Base-by-base conservation (phyloP, 2,888 invertebrate species). In the Perdita meconis region DNA sequence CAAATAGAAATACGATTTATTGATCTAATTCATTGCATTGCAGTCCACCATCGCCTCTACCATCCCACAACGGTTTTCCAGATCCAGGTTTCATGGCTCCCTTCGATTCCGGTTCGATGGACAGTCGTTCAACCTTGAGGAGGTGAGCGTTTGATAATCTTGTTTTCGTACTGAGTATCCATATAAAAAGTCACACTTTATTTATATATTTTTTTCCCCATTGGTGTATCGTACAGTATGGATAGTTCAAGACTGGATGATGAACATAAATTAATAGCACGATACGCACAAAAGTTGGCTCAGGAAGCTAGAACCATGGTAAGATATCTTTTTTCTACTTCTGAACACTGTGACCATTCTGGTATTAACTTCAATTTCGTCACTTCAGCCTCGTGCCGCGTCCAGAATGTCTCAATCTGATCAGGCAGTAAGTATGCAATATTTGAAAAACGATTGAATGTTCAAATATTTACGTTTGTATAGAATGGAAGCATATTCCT, bases 211-310 rank as follows among this genome's bases (percentile, higher is more conserved):
- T 74, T 67, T 63, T 79, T 57, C 12, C 47, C 76, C 65, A 76
- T 16, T 66, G 66, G 67, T 76, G 55, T 78, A 61, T 72, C 66
- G 76, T 84, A 72, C 76, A 91, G 91, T 82, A 91, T 92, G 88
- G 91, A 92, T 82, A 91, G 90, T 80, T 90, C 92, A 72, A 89
- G 92, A 81, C 80, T 92, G 42, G 98, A 98, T 92, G 99, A 99
- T 92, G 99, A 99, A 91, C 99, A 99, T 92, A 95, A 98, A 77
- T 94, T 99, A 79, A 99, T 99, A 91, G 99, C 99, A 53, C 94
- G 98, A 88, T 99, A 99, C 93, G 98, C 99, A 1, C 98, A 98
- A 8, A 94, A 98, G 85, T 94, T 99, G 73, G 98, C 99, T 10
- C 98, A 98, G 88, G 98, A 98, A 92, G 96, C 96, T 83, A 95